Conservation (phyloP, 2,797 vertebrate genomes). For the Pogoniulus pusillus region DNA sequence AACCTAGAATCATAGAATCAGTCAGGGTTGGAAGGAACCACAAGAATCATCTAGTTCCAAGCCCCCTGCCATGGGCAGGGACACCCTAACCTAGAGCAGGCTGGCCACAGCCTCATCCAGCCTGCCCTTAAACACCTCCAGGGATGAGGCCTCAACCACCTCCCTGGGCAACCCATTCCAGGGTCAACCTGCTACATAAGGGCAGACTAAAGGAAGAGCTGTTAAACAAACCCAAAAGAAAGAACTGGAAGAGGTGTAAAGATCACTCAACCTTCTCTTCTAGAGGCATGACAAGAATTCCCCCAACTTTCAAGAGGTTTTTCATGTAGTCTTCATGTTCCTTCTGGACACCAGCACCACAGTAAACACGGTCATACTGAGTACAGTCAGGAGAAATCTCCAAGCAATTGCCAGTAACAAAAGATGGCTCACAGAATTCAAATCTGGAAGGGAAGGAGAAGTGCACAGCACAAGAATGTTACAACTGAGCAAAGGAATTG, state of each 20-base stretch:
- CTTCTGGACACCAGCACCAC: constrained; percentile 94
- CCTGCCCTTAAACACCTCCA: no score
- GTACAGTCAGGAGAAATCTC: constrained; percentile 90
- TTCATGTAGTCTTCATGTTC: constrained; percentile 97
- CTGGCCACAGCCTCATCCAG: no score
- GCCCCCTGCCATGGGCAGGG: no score
- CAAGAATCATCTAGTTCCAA: no score
- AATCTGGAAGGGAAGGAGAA: constrained; percentile 79
- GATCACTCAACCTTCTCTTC: constrained; percentile 90
- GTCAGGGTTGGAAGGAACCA: no score
- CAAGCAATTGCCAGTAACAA: constrained; percentile 93
- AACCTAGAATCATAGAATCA: no score
- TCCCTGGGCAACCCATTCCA: no score
- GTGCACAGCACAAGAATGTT: background rate
- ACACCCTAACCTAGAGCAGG: no score
- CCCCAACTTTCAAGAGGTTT: constrained; percentile 91
- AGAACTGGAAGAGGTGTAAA: background rate
- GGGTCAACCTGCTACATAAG: background rate
- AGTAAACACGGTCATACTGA: constrained; percentile 95
- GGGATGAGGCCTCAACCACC: no score
- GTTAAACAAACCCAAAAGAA: background rate
- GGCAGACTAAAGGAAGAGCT: background rate
- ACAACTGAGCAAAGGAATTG: background rate
- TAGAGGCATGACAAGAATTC: constrained; percentile 94
- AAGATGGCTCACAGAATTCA: constrained; percentile 96